Base-by-base conservation (phyloP, 1,140 invertebrate species). In the Leptopilina clavipes region DNA sequence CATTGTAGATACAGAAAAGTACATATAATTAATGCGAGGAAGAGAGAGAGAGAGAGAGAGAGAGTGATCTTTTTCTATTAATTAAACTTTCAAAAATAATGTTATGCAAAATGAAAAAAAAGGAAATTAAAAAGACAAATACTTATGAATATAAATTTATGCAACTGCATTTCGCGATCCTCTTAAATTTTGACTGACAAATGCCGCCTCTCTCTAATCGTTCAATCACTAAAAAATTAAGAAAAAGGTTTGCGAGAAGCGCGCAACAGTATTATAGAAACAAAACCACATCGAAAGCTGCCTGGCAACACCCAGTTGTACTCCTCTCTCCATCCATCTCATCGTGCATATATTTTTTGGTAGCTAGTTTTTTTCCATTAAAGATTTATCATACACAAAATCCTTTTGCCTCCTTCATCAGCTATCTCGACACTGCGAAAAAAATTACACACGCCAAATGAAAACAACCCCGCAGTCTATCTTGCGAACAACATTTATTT, bases 311-410 rank as follows among this genome's bases (percentile, higher is more conserved):
- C 87, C 88, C 84, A 84, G 37, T 8, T 82, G 72, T 80, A 85
- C 84, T 89, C 86, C 86, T 86, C 82, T 82, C 86, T 31, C 25
- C 87, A 89, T 89, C 83, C 86, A 88, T 89, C 87, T 88, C 83
- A 77, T 74, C 81, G 79, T 83, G 83, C 83, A 87, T 85, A 88
- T 31, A 31, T 31, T 86, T 88, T 88, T 85, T 81, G 79, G 79
- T 83, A 78, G 81, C 74, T 83, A 85, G 81, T 86, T 86, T 89
- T 85, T 81, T 86, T 82, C 75, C 78, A 71, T 5, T 17, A 56
- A 31, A 87, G 86, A 89, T 89, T 89, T 89, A 89, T 89, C 85
- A 85, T 83, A 40, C 85, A 85, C 83, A 31, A 31, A 70, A 54
- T 72, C 76, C 77, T 74, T 71, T 75, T 52, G 72, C 76, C 76